Conservation (phyloP, 2,113 vertebrate genomes). For the Terrapene triunguis region DNA sequence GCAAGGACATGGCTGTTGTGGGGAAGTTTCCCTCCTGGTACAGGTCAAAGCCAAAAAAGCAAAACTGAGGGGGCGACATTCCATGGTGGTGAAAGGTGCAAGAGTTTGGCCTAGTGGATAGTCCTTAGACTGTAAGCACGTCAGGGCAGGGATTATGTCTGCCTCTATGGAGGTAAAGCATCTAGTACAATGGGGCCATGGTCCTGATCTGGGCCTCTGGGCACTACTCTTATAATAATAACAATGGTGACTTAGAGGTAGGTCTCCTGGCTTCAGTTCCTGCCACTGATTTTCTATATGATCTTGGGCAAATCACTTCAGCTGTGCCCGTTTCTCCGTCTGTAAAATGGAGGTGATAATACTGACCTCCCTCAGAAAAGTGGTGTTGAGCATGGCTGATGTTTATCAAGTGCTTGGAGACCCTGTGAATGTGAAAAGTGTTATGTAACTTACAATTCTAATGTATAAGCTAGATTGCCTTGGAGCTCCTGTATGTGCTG, state of each 20-base stretch:
- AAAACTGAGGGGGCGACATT: neutral
- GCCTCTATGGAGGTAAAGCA: neutral
- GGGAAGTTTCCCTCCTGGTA: neutral
- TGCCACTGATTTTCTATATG: neutral
- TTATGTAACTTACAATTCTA: conserved; percentile 2
- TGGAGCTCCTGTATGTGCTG: neutral
- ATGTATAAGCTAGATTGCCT: neutral
- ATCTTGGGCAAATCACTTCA: neutral
- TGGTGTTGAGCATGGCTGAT: neutral
- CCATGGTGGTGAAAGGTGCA: neutral
- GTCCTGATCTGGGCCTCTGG: neutral
- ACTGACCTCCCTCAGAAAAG: neutral
- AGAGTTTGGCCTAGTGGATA: neutral
- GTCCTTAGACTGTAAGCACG: neutral
- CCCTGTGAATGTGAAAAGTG: neutral
- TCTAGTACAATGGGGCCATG: neutral
- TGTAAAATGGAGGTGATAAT: neutral
- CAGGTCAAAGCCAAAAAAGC: neutral
- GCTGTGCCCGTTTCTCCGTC: neutral
- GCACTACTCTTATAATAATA: neutral
- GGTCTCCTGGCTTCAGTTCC: neutral
- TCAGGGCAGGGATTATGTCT: neutral
- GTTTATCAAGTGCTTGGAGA: neutral
- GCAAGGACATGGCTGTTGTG: rapidly evolving
- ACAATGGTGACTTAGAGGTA: neutral